Evolutionary conservation across 2,797 vertebrate species (phyloP).

Genomic region (Peromyscus melanophrys): DNA sequence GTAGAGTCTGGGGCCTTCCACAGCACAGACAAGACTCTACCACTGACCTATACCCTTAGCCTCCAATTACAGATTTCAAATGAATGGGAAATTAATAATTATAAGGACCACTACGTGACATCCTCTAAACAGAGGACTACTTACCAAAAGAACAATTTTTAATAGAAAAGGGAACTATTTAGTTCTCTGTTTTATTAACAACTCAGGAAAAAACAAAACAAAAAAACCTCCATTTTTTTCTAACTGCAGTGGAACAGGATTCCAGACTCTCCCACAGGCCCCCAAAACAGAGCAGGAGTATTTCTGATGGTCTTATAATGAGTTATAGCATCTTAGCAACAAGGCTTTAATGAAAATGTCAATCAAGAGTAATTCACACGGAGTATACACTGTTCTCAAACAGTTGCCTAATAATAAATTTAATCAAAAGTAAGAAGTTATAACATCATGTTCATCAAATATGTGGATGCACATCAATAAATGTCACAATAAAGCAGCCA

Average conservation of each 20-base stretch:
- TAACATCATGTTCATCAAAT: slow-evolving; percentile 75
- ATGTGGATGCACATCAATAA: slow-evolving; percentile 76
- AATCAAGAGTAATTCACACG: slow-evolving; percentile 48
- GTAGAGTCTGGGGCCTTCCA: not conserved
- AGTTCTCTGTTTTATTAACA: slow-evolving; percentile 43
- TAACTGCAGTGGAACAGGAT: not conserved
- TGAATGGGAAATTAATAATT: not conserved
- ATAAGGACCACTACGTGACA: not conserved
- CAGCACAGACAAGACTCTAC: not conserved
- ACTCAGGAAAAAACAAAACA: not conserved
- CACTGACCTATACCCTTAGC: not conserved
- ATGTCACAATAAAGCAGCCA: slow-evolving; percentile 74
- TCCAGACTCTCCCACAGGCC: not conserved
- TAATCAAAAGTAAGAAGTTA: slow-evolving; percentile 46
- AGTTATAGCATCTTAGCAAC: not conserved
- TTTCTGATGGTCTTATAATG: slow-evolving; percentile 11
- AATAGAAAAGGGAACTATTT: slow-evolving; percentile 38
- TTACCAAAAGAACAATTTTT: slow-evolving; percentile 27
- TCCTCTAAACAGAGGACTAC: not conserved
- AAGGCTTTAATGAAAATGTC: slow-evolving; percentile 21
- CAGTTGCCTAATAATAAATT: slow-evolving; percentile 46
- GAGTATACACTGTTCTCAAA: slow-evolving; percentile 60
- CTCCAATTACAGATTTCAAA: not conserved
- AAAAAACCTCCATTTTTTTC: not conserved
- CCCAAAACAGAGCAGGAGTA: not conserved